Evolutionary conservation across 2,113 vertebrate species (phyloP).

Genomic region (Gopherus evgoodei): DNA sequence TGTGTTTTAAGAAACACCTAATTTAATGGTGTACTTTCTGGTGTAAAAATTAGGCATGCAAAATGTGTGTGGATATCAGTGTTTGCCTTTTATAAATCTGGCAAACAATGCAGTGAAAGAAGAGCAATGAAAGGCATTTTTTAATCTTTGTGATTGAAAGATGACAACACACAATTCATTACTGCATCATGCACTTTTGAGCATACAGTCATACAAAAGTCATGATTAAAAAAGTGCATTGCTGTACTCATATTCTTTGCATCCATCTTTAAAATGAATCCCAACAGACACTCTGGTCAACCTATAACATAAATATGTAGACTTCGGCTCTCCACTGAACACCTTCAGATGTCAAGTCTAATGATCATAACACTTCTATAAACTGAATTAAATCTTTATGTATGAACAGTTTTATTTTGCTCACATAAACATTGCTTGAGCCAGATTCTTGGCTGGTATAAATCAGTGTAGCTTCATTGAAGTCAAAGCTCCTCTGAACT

Average conservation of each 20-base stretch:
- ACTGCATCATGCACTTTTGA: not conserved
- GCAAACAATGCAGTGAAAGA: not conserved
- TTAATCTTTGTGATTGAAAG: constrained; percentile 34
- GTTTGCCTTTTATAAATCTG: constrained; percentile 29
- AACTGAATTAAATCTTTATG: constrained; percentile 23
- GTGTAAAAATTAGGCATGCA: constrained; percentile 21
- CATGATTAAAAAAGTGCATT: constrained; percentile 26
- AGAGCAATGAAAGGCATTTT: not conserved
- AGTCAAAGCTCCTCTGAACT: not conserved
- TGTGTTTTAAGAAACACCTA: not conserved
- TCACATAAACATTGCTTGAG: not conserved
- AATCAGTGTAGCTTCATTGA: not conserved
- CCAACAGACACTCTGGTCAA: constrained; percentile 7
- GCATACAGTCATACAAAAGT: constrained; percentile 56
- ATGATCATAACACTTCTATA: not conserved
- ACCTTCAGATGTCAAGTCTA: constrained; percentile 45
- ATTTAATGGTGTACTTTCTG: constrained; percentile 3
- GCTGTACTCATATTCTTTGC: constrained; percentile 23
- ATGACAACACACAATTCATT: constrained; percentile 28
- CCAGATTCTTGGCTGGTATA: not conserved
- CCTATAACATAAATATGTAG: constrained; percentile 17
- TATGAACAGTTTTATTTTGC: constrained; percentile 17
- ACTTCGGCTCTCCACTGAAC: not conserved
- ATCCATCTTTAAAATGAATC: constrained; percentile 34
- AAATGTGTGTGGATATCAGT: constrained; percentile 11